Evolutionary conservation across 2,888 invertebrate genomes (phyloP), one percentile per base, ranked within the genome.

Genomic region (Desoria tigrina): DNA sequence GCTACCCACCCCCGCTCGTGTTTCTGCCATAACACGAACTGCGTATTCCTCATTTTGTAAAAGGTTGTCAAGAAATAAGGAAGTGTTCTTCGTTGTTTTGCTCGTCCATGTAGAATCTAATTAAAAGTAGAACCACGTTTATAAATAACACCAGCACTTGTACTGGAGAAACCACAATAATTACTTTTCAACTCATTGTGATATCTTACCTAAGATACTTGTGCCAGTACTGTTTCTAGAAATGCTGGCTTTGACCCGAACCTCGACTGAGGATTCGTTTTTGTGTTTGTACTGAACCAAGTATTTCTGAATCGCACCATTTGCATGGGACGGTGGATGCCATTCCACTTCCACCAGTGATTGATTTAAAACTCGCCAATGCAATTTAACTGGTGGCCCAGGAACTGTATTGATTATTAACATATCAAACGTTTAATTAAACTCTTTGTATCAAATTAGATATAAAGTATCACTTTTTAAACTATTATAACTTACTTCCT

Each of bases 21-120:
- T 74, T 61, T 71, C 74, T 14, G 74, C 74, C 61, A 66, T 68
- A 6, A 74, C 72, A 56, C 72, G 61, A 1, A 71, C 72, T 4
- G 58, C 60, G 39, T 74, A 74, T n/a, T 49, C 39, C 45, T 63
- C 63, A 57, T 69, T 69, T 14, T 61, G 51, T 24, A 65, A 66
- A 27, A 74, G 24, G 39, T 74, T 68, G 45, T 62, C 65, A 2
- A 74, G 60, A 57, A 63, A 61, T 21, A 71, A 61, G 23, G 66
- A 65, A 9, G 72, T 74, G 50, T 65, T 67, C 24, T 66, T 66
- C 0, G 74, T 74, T 9, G 71, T 18, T 42, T 65, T 69, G 6
- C 53, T 54, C 23, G 27, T 59, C 74, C 74, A 74, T 27, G 42
- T 55, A 7, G 18, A n/a, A 16, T 55, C 55, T 55, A 18, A 49